phyloP scores from a whole-genome alignment of 2,888 invertebrate species.

The Macrophya annulata region DNA sequence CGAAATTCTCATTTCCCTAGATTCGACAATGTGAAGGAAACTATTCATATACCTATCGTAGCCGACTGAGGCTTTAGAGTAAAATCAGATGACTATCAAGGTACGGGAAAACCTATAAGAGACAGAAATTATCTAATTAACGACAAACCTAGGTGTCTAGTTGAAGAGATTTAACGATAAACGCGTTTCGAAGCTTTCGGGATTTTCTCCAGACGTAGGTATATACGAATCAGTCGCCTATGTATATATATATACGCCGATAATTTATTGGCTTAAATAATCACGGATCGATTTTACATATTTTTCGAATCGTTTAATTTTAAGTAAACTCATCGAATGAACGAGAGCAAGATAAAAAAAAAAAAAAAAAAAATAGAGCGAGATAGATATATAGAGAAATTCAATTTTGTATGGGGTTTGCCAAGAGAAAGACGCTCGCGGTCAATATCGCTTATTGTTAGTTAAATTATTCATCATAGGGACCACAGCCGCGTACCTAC shows the following conservation, averaged over 20 bases:
- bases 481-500: neutral
- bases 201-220: too few relatives aligned
- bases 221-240: too few relatives aligned
- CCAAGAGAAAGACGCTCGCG: neutral
- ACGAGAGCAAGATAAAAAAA: neutral
- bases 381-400: too few relatives aligned
- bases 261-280: too few relatives aligned
- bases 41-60: conserved; percentile 6
- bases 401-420: neutral
- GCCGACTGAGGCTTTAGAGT: neutral
- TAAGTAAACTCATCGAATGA: neutral
- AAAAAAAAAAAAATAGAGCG: too few relatives aligned
- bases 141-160: neutral
- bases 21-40: neutral
- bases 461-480: conserved; percentile 6
- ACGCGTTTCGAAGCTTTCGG: neutral
- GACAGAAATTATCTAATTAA: conserved; percentile 31
- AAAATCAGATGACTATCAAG: conserved; percentile 17
- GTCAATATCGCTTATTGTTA: conserved; percentile 35
- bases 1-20: neutral
- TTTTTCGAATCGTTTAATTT: neutral
- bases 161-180: neutral
- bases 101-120: conserved; percentile 28
- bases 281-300: neutral
- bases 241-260: too few relatives aligned